Percentiles rank a stretch among this genome's conserved stretches.
Conservation (phyloP, 2,113 vertebrate species). For the Phodopus roborovskii region DNA sequence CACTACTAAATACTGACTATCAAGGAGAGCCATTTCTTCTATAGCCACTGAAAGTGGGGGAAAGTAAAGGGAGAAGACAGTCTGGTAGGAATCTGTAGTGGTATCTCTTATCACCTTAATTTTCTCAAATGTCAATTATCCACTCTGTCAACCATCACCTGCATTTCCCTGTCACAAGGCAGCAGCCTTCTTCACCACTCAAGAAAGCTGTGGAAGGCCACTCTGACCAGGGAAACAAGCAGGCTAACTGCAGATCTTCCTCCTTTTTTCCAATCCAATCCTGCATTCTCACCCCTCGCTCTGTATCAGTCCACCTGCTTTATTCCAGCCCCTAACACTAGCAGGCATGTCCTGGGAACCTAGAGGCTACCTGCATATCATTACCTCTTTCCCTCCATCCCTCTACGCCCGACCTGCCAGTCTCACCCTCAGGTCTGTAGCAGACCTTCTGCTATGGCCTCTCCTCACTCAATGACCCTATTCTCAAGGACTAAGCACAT, state of each 20-base stretch:
- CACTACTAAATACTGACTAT: neutral
- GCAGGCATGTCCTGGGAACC: neutral
- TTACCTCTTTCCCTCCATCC: neutral
- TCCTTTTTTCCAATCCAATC: neutral
- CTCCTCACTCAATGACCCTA: neutral
- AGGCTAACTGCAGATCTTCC: neutral
- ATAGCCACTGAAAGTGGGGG: neutral
- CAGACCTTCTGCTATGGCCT: neutral
- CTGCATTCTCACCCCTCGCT: neutral
- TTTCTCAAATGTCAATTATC: neutral
- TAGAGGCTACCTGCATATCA: neutral
- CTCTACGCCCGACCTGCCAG: neutral
- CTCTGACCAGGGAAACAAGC: neutral
- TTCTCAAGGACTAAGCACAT: neutral
- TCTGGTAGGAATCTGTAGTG: neutral
- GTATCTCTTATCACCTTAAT: no score
- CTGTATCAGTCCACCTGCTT: neutral
- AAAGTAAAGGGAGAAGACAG: neutral
- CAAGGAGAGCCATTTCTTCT: constrained; percentile 4
- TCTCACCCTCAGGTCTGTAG: neutral
- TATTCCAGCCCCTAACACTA: neutral
- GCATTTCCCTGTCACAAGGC: neutral
- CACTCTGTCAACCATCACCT: neutral
- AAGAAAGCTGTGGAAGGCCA: neutral
- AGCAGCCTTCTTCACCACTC: neutral